Evolutionary conservation across 2,888 invertebrate genomes (phyloP), one percentile per base, ranked within the genome.

Genomic region (Napeogenes sylphis): DNA sequence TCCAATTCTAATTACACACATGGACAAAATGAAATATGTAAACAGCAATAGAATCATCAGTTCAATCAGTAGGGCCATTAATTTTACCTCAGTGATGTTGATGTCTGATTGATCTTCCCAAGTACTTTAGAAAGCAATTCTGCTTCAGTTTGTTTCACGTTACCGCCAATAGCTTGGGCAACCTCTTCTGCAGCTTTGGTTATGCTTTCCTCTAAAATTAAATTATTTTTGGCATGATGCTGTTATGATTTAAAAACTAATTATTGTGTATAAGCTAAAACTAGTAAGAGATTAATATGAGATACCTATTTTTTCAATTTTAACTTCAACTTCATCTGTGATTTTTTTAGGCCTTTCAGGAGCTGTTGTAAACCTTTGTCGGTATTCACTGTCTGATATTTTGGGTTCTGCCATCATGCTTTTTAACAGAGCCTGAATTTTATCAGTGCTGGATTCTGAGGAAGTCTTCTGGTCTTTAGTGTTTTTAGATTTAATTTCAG

Each of bases 51-150:
- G 35, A 35, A 35, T 35, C 35, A 35, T 35, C 35, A 35, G 6
- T 35, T 5, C 35, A 35, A 35, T 35, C 6, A 35, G 1, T 35
- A 3, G 6, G 35, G 3, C 4, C 6, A n/a, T 10, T 12, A 61
- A 54, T 35, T 12, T 35, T 76, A 90, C 90, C 88, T 90, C 4
- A 90, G 80, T 38, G 73, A 83, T 42, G 86, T 82, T 61, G 87
- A 84, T 55, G 83, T 79, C 64, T 90, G 90, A 67, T 87, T 86
- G 57, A 90, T 89, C 72, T 90, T 90, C 4, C 92, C 92, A 4
- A 94, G 82, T 2, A 96, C 87, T 81, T 94, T 94, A 13, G 93
- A 91, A 57, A 96, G 82, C 4, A 97, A 84, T 75, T 96, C 95
- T 0, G 94, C 92, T 82, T 96, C 95, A 0, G 93, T 95, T 79